Percentiles rank a stretch among this genome's conserved stretches.
These are phyloP conservation scores for Monoplex corrugatus DNA, from an alignment of 2,888 invertebrate species.

Conservation along the genomic window DNA sequence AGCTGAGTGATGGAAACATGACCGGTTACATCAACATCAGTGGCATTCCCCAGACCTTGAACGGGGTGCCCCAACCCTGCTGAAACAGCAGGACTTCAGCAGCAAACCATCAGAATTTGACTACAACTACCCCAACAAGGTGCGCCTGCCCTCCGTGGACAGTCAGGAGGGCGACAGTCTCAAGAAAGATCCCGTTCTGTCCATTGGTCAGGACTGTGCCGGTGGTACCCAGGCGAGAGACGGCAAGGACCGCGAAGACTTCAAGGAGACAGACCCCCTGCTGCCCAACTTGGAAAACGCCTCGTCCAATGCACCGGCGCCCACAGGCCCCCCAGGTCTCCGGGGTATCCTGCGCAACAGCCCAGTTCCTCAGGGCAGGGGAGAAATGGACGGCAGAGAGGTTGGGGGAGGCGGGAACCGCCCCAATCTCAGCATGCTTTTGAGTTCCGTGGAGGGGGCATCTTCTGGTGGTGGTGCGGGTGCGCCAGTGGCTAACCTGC, in stretches of 20 bases:
- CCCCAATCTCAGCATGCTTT: constrained; percentile 57
- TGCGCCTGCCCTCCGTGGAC: constrained; percentile 4
- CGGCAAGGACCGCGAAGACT: constrained; percentile 9
- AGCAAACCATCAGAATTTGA: neutral
- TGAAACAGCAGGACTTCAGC: constrained; percentile 28
- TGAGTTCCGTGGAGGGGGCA: constrained; percentile 6
- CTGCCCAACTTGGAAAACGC: constrained; percentile 27
- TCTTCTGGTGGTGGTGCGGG: neutral
- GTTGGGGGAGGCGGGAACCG: constrained; percentile 20
- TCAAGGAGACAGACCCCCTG: constrained; percentile 43
- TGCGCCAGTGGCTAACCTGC: neutral
- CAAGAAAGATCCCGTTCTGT: neutral
- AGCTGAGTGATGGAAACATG: neutral
- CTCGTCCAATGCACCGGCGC: neutral
- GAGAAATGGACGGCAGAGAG: no score
- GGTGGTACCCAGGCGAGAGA: neutral
- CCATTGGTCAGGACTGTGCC: no score
- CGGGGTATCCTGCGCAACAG: constrained; percentile 23
- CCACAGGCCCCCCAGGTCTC: neutral
- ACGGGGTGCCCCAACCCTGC: constrained; percentile 24
- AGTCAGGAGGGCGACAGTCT: neutral
- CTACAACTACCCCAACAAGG: constrained; percentile 48
- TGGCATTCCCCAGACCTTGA: neutral
- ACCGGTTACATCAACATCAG: no score
- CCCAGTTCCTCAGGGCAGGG: neutral